Evolutionary conservation across 2,797 vertebrate genomes (phyloP), one percentile per base, ranked within the genome.

Genomic region (Pseudocheirus occidentalis): DNA sequence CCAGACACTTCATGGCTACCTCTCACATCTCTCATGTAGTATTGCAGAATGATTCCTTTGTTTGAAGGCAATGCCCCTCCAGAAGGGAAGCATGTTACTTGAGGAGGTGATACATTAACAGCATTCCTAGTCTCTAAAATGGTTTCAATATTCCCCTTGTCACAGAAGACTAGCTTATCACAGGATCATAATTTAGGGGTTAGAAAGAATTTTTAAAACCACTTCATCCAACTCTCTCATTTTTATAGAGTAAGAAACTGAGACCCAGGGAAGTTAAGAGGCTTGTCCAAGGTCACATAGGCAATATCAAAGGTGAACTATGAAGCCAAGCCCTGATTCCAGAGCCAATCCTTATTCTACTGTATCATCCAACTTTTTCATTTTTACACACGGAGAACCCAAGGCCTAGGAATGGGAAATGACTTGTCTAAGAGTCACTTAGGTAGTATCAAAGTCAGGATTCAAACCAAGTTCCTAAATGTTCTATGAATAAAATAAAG

Each of bases 291-390:
- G 3, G 56, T 40, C 21, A 54, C 11, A 11, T 24, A 6, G 34
- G 50, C 1, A 1, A 11, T 16, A 52, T 1, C 0, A 27, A 13
- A 1, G 2, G 52, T 3, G 27, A 57, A 0, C 13, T 24, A 10
- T 0, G 0, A 18, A 57, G 58, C 66, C 34, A 10, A 3, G 90
- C 55, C 5, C 62, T n/a, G 62, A 66, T n/a, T 89, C 66, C 21
- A 13, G 1, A 34, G 40, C 55, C 81, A 92, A 50, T 16, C 27
- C 5, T 40, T 40, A 3, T 40, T 55, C 52, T 53, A 40, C 0
- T 16, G 10, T 73, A 14, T 28, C 91, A 13, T 59, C 18, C 57
- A 92, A n/a, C 28, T 6, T 40, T 10, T 21, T 46, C 29, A 4
- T 62, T 40, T 58, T 57, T 24, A 27, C 92, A 66, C 40, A 46